Base-by-base conservation (phyloP, 2,888 invertebrate genomes). In the Disparrhopalites patrizii region DNA sequence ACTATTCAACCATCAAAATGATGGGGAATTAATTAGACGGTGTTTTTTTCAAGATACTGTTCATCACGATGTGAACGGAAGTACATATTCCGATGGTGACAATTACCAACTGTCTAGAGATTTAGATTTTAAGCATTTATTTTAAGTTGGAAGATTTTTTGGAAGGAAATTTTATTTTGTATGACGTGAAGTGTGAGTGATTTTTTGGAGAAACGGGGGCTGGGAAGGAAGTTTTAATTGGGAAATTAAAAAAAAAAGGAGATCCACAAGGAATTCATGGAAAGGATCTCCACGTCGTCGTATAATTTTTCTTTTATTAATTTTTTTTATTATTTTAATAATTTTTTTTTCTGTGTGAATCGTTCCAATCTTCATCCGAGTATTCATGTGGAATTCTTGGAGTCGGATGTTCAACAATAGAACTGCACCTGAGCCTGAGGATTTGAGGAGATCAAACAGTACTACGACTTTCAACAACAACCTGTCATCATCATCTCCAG, bases 301-400 rank as follows among this genome's bases (percentile, higher is more conserved):
- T n/a, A 43, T 52, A 3, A 57, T 25, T 58, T 40, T n/a, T 60
- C 7, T 47, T 47, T 30, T 8, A 23, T 33, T 33, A 23, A 20
- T 60, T 30, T 30, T 60, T 30, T 28, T 60, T 47, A 40, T 28
- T n/a, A 23, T 51, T 23, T 52, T 25, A 23, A 27, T 18, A 5
- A 50, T 47, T 43, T 25, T 27, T 52, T 54, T 25, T 33, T 50
- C n/a, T n/a, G n/a, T n/a, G n/a, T 8, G n/a, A 7, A 23, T 7
- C 8, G 50, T 47, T 10, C 20, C 50, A 25, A 25, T 20, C n/a
- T 30, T n/a, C n/a, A n/a, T n/a, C n/a, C n/a, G n/a, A n/a, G n/a
- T n/a, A n/a, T 69, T 67, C 70, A 73, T 73, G 73, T 73, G 70
- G 71, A 67, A 69, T 64, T 58, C 69, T 65, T 73, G 73, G 72